phyloP scores from a whole-genome alignment of 2,113 vertebrate species.

The Zingel zingel region DNA sequence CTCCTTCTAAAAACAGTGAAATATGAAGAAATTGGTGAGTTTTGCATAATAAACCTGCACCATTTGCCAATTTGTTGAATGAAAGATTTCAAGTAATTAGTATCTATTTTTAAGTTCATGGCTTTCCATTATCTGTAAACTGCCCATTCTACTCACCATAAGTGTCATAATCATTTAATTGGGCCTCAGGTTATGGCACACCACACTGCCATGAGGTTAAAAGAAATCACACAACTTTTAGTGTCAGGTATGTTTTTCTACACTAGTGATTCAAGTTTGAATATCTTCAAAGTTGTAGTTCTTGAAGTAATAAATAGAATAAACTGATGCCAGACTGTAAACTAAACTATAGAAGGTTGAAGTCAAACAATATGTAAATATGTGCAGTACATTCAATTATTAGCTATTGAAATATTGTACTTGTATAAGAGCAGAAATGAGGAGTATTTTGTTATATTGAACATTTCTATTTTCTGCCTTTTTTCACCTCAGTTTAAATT shows the following conservation, averaged over 20 bases:
- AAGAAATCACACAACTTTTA: constrained; percentile 12
- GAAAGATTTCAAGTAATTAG: constrained; percentile 65
- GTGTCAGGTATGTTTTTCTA: not conserved
- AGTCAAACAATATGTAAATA: not conserved
- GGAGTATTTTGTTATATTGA: not conserved
- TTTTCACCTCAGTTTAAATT: not conserved
- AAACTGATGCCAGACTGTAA: not conserved
- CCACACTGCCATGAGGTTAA: constrained; percentile 12
- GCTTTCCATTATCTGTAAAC: constrained; percentile 52
- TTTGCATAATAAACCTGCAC: constrained; percentile 73
- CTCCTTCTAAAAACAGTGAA: constrained; percentile 33
- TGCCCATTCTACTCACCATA: constrained; percentile 37
- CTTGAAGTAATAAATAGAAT: not conserved
- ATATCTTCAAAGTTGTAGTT: not conserved
- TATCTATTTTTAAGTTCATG: constrained; percentile 75
- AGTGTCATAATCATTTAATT: constrained; percentile 52
- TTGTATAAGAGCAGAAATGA: not conserved
- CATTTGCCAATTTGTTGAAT: constrained; percentile 57
- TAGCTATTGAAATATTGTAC: not conserved
- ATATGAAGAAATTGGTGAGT: constrained; percentile 40
- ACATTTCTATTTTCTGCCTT: not conserved
- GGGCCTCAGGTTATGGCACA: constrained; percentile 28
- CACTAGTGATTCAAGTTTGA: not conserved
- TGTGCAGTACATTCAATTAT: not conserved
- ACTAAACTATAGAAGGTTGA: not conserved